Evolutionary conservation across 1,140 invertebrate genomes (phyloP).

Genomic region (Pygmarrhopalites habei): DNA sequence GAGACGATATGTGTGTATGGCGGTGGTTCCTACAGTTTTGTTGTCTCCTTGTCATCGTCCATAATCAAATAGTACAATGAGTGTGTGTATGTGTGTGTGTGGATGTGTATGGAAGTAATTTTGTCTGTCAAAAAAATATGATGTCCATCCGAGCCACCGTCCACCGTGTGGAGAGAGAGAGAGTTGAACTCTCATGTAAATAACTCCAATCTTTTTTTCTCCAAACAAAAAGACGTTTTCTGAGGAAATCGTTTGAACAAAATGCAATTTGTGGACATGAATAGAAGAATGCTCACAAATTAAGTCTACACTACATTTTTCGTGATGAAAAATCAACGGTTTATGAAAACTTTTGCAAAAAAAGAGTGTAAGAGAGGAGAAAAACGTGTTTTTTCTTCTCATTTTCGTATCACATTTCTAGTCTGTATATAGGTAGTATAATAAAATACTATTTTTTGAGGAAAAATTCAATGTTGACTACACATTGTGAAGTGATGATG

Average conservation of each 20-base stretch:
- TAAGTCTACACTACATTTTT: neutral
- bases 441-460: too few species aligned
- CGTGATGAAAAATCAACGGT: conserved; percentile 17
- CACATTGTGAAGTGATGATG: too few species aligned
- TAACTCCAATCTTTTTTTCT: neutral
- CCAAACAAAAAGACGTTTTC: conserved; percentile 7
- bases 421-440: too few species aligned
- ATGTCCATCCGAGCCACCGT: too few species aligned
- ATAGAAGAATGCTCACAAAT: conserved; percentile 12
- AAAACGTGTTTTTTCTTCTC: too few species aligned
- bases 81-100: too few species aligned
- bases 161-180: neutral
- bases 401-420: too few species aligned
- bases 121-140: neutral
- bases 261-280: conserved; percentile 9
- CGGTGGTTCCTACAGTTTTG: neutral
- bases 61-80: conserved; percentile 1
- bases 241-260: conserved; percentile 12
- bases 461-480: too few species aligned
- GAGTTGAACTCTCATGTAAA: neutral
- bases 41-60: conserved; percentile 3
- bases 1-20: too few species aligned
- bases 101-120: conserved; percentile 2
- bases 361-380: too few species aligned
- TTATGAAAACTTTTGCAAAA: conserved; percentile 10